phyloP scores from a whole-genome alignment of 2,797 vertebrate species.

The Chelonia mydas region DNA sequence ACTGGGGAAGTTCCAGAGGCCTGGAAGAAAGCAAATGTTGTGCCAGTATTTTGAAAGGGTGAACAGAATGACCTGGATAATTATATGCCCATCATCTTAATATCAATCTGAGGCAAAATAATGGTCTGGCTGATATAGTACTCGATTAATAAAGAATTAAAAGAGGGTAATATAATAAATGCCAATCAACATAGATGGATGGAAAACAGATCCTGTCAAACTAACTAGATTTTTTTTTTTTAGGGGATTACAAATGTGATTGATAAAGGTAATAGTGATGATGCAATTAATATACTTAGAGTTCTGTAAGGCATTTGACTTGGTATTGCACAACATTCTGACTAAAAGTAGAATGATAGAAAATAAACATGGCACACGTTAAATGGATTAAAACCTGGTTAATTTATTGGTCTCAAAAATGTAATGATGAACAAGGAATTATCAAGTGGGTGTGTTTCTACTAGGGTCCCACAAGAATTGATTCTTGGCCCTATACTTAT shows the following conservation, averaged over 20 bases:
- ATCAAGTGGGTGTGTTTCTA: not conserved
- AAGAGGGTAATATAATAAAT: not conserved
- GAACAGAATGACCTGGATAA: not conserved
- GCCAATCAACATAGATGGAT: not conserved
- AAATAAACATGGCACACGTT: not conserved
- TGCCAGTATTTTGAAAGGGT: not conserved
- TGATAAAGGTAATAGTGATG: not conserved
- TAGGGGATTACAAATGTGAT: not conserved
- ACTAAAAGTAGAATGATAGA: not conserved
- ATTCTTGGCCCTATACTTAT: not conserved
- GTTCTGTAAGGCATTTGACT: not conserved
- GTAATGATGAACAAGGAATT: not conserved
- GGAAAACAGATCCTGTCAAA: not conserved
- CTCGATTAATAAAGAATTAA: constrained; percentile 16
- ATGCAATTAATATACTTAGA: not conserved
- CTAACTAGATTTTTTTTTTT: not conserved
- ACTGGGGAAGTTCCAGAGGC: not conserved
- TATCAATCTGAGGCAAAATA: not conserved
- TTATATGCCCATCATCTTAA: not conserved
- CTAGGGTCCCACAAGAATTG: not conserved
- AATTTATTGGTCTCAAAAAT: not conserved
- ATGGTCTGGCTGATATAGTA: not conserved
- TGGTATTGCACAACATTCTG: not conserved
- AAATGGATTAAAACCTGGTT: not conserved
- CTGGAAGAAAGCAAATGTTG: not conserved